Conservation (phyloP, 2,797 vertebrate genomes). For the Falco peregrinus region DNA sequence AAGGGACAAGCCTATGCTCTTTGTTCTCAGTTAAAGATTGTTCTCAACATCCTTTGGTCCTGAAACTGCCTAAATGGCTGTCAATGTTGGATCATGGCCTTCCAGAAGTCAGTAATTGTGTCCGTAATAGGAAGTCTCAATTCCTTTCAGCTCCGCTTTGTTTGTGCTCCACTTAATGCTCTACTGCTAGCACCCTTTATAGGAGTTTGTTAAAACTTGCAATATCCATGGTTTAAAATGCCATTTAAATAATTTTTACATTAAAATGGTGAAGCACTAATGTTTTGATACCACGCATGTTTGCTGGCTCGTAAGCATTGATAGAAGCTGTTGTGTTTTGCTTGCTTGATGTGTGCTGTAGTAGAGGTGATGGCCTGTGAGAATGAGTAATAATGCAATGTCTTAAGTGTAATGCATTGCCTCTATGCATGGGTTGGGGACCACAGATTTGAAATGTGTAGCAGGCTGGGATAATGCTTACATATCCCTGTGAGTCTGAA, state of each 20-base stretch:
- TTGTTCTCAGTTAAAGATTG: not conserved
- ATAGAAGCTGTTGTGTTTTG: not conserved
- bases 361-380: not conserved
- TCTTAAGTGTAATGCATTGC: not conserved
- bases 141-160: not conserved
- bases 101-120: not conserved
- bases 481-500: not conserved
- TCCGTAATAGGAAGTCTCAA: not conserved
- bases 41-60: not conserved
- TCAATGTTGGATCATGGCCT: not conserved
- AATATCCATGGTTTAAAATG: not conserved
- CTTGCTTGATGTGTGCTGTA: not conserved
- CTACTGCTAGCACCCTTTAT: not conserved
- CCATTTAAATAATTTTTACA: not conserved
- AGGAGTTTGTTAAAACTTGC: not conserved
- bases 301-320: not conserved
- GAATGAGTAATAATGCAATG: not conserved
- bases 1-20: not conserved
- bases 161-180: not conserved
- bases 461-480: slow-evolving; percentile 21
- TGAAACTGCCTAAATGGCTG: not conserved
- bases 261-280: not conserved
- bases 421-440: not conserved
- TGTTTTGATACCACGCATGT: not conserved
- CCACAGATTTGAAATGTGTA: not conserved